These are phyloP conservation scores for Coelinius sp. DNA, from an alignment of 2,888 invertebrate species.

Conservation along the genomic window DNA sequence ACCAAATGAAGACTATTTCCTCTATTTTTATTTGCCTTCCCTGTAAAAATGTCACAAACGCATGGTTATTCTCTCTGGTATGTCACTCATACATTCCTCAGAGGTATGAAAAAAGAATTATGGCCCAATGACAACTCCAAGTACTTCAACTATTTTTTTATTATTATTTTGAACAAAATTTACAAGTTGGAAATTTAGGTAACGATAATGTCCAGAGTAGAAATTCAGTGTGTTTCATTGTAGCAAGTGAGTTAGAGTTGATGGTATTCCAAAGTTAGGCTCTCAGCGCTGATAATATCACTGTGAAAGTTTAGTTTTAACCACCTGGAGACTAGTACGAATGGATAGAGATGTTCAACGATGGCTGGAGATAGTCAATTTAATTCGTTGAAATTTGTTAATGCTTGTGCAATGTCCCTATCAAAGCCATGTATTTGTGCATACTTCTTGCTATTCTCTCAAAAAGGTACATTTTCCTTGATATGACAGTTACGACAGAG, in stretches of 20 bases:
- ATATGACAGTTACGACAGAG: too few relatives aligned
- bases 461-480: too few relatives aligned
- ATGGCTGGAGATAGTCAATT: not conserved
- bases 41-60: conserved; percentile 8
- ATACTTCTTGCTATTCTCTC: too few relatives aligned
- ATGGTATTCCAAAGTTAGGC: not conserved
- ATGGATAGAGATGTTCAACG: not conserved
- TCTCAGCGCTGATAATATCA: not conserved
- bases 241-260: conserved; percentile 12
- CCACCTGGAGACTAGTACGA: not conserved
- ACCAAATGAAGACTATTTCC: conserved; percentile 47
- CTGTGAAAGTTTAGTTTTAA: conserved; percentile 10
- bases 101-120: not conserved
- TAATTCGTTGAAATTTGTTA: not conserved
- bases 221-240: not conserved
- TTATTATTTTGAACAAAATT: not conserved
- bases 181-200: not conserved
- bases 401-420: not conserved
- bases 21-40: not conserved
- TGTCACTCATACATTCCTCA: conserved; percentile 36
- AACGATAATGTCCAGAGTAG: conserved; percentile 15
- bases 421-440: not conserved
- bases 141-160: not conserved
- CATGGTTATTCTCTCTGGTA: conserved; percentile 16
- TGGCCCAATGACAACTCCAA: not conserved